phyloP scores from a whole-genome alignment of 2,113 vertebrate genomes.

The Clinocottus analis region DNA sequence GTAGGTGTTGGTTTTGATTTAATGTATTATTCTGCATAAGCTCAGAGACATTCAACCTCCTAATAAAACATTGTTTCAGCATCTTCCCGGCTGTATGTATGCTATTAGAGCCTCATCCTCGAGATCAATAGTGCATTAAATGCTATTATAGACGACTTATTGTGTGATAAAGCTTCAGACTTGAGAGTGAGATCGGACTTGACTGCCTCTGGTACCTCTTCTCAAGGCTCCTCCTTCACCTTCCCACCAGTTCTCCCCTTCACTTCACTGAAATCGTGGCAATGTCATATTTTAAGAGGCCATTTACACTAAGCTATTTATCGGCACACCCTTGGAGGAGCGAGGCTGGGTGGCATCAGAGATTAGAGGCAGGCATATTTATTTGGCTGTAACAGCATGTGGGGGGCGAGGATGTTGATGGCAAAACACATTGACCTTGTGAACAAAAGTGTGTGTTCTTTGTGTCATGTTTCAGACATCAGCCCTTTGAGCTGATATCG shows the following conservation, averaged over 20 bases:
- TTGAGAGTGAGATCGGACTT: background rate
- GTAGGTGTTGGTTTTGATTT: background rate
- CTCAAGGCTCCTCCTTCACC: slow-evolving; percentile 1
- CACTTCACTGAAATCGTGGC: slow-evolving; percentile 26
- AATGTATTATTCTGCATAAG: background rate
- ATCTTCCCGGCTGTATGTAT: background rate
- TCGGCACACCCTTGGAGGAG: slow-evolving; percentile 53
- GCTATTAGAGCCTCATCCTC: background rate
- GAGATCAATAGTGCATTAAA: background rate
- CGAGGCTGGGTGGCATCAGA: slow-evolving; percentile 47
- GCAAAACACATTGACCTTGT: slow-evolving; percentile 55
- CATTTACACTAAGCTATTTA: slow-evolving; percentile 66
- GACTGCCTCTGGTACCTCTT: background rate
- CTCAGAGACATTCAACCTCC: background rate
- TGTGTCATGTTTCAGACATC: slow-evolving; percentile 20
- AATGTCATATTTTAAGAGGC: slow-evolving; percentile 76
- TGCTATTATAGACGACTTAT: too few species aligned
- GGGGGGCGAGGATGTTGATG: slow-evolving; percentile 20
- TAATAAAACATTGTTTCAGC: background rate
- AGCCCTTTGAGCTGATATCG: background rate
- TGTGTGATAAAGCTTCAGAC: background rate
- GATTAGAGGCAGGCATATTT: slow-evolving; percentile 65
- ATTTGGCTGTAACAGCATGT: slow-evolving; percentile 63
- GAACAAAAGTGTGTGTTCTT: slow-evolving; percentile 20
- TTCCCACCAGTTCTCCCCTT: background rate